phyloP scores from a whole-genome alignment of 2,888 invertebrate genomes.

The Leptinotarsa rubiginosa region DNA sequence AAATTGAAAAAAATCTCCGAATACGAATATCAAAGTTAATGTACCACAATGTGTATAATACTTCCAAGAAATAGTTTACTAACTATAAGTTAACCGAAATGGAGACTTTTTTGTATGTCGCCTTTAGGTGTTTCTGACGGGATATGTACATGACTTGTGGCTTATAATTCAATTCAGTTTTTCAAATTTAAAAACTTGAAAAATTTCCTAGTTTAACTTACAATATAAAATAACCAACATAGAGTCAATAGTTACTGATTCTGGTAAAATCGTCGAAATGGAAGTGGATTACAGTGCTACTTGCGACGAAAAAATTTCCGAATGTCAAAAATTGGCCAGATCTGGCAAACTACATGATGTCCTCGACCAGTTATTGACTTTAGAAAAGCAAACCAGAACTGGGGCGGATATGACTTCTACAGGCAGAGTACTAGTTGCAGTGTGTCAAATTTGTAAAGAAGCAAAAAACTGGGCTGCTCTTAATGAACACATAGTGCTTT shows the following conservation, averaged over 20 bases:
- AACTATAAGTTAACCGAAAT: no score
- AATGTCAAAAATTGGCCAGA: slow-evolving; percentile 87
- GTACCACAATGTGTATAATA: no score
- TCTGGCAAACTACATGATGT: slow-evolving; percentile 94
- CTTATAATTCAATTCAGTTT: background rate
- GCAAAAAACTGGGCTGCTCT: slow-evolving; percentile 92
- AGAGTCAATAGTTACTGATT: slow-evolving; percentile 64
- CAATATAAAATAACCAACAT: slow-evolving; percentile 22
- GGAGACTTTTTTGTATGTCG: no score
- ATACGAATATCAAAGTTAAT: no score
- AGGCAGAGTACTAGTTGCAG: slow-evolving; percentile 89
- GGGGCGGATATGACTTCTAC: slow-evolving; percentile 97
- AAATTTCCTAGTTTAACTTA: background rate
- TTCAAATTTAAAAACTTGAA: background rate
- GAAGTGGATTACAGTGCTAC: slow-evolving; percentile 94
- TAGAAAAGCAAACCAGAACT: slow-evolving; percentile 94
- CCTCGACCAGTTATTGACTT: slow-evolving; percentile 87
- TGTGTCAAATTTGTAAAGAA: slow-evolving; percentile 92
- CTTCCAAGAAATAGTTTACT: no score
- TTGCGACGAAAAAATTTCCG: slow-evolving; percentile 94
- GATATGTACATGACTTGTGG: background rate
- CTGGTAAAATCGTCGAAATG: slow-evolving; percentile 83
- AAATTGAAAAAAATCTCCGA: no score
- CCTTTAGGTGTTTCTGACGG: no score
- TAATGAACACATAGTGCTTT: slow-evolving; percentile 90